Evolutionary conservation across 2,113 vertebrate genomes (phyloP).

Genomic region (Mugil cephalus): DNA sequence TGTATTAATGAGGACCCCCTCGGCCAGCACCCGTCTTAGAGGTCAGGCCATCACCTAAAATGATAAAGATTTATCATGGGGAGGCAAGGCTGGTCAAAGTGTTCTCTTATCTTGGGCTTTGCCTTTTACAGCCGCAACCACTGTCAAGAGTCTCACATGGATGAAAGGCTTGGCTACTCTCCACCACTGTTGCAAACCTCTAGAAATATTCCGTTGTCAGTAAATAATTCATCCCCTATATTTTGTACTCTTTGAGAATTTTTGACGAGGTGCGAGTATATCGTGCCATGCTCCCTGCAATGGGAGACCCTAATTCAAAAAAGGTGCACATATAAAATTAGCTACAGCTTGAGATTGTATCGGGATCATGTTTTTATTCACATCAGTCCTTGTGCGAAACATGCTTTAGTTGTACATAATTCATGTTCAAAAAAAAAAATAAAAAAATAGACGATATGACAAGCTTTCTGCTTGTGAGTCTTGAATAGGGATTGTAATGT

Average conservation of each 20-base stretch:
- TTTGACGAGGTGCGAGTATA: constrained; percentile 73
- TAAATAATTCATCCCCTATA: constrained; percentile 86
- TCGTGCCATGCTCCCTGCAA: constrained; percentile 60
- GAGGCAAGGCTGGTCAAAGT: constrained; percentile 81
- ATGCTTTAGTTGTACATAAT: constrained; percentile 2
- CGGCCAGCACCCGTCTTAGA: constrained; percentile 80
- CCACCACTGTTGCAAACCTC: constrained; percentile 76
- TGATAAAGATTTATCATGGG: constrained; percentile 87
- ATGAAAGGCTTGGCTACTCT: constrained; percentile 80
- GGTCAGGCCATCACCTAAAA: constrained; percentile 87
- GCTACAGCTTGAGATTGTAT: constrained; percentile 15
- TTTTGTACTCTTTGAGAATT: constrained; percentile 85
- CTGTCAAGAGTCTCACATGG: constrained; percentile 81
- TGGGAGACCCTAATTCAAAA: constrained; percentile 47
- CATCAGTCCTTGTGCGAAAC: background rate
- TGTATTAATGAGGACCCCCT: constrained; percentile 87
- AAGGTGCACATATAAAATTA: constrained; percentile 58
- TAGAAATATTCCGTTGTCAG: constrained; percentile 73
- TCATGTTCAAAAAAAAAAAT: background rate
- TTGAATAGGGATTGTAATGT: background rate
- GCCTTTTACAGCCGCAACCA: constrained; percentile 82
- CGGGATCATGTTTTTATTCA: constrained; percentile 16
- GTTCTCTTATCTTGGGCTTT: constrained; percentile 82
- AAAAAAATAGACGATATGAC: background rate
- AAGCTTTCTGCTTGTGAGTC: background rate